Evolutionary conservation across 2,888 invertebrate genomes (phyloP), one percentile per base, ranked within the genome.

Genomic region (Dicyrtomina minuta): DNA sequence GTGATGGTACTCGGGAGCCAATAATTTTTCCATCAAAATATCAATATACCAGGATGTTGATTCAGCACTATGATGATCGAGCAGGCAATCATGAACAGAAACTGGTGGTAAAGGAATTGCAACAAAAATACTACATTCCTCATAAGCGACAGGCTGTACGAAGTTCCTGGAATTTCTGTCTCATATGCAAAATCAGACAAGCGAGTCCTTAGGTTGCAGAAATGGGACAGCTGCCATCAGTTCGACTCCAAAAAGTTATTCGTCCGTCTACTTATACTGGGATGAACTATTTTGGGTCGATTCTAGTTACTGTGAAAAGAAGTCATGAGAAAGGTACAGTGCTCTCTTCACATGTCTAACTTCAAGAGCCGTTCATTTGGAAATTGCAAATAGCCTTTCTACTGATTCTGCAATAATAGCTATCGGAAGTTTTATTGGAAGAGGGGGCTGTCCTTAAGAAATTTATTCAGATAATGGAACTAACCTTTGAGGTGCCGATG

Each of bases 381-480:
- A 83, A 71, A 24, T 81, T 2, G 76, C 80, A 0, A 70, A 70
- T 0, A 75, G 79, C 13, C 71, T 81, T 17, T 77, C 79, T 2
- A 79, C 81, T 0, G 70, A 76, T 13, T 64, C 72, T n/a, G 80
- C 81, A 68, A 24, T 82, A 10, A 70, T 74, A 53, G 78, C 78
- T 12, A 65, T 82, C 6, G 65, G 80, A 43, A 66, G 81, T 53
- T 81, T 82, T 66, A 75, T 81, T 15, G 75, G 79, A 1, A 66
- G 81, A 56, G 67, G 80, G 41, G 81, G 82, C 2, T 69, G 78
- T n/a, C 80, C 80, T 0, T 71, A 64, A 20, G 72, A 79, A 12
- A 78, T 82, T 0, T 81, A 78, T 58, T 79, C 79, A 26, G 83
- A 83, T 66, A 82, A 82, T 69, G 81, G 81, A 0, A 80, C 80